Evolutionary conservation across 2,888 invertebrate species (phyloP).

Genomic region (Stenotaenia linearis): DNA sequence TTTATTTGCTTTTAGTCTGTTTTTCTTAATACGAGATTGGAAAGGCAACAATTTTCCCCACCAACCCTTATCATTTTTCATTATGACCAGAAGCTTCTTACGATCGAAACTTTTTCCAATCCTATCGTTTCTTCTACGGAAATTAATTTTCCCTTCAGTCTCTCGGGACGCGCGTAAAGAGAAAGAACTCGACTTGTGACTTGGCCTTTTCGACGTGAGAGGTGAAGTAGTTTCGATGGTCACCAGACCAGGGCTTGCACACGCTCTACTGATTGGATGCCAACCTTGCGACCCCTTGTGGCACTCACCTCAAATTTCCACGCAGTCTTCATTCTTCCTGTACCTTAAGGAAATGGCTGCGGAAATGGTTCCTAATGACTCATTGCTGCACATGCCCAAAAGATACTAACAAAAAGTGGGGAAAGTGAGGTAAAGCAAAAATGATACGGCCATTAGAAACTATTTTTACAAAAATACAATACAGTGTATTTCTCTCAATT

Average conservation of each 20-base stretch:
- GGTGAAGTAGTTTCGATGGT: constrained; percentile 12
- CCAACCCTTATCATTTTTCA: constrained; percentile 17
- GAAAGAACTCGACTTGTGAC: constrained; percentile 13
- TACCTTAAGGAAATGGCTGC: constrained; percentile 1
- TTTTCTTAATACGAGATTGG: neutral
- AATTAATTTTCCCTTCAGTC: constrained; percentile 4
- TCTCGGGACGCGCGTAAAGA: neutral
- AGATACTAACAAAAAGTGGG: neutral
- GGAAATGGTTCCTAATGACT: constrained; percentile 26
- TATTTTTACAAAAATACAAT: no score
- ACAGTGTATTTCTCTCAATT: no score
- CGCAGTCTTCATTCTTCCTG: constrained; percentile 20
- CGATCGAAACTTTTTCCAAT: constrained; percentile 21
- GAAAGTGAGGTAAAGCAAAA: neutral
- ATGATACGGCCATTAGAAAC: no score
- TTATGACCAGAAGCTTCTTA: neutral
- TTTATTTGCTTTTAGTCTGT: neutral
- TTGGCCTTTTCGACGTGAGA: constrained; percentile 23
- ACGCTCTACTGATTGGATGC: constrained; percentile 4
- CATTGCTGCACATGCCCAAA: neutral
- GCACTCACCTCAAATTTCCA: constrained; percentile 21
- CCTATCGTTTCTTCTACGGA: constrained; percentile 24
- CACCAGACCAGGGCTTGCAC: neutral
- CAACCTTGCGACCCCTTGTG: neutral
- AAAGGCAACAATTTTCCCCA: neutral